A percentile compares a stretch with the other conserved stretches of the same genome.
Conservation (phyloP, 2,888 invertebrate genomes). For the Melieria omissa region DNA sequence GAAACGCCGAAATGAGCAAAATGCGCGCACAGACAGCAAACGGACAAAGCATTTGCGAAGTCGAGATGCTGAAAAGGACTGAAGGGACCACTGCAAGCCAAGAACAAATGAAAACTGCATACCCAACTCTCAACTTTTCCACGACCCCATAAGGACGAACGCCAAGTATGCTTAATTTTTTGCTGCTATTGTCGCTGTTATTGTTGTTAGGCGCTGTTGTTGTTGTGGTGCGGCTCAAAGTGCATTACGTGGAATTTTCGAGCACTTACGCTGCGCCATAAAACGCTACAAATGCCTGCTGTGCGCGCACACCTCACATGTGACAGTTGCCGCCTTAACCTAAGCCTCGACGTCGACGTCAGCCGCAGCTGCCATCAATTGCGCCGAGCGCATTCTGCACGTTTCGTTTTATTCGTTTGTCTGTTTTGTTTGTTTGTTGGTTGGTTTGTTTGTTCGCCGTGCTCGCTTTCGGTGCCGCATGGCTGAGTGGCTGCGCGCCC, state of each 20-base stretch:
- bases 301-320: constrained; percentile 42
- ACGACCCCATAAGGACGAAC: too few species aligned
- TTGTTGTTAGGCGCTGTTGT: background rate
- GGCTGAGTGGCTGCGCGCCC: too few species aligned
- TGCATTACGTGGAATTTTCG: constrained; percentile 63
- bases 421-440: constrained; percentile 10
- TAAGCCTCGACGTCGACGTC: background rate
- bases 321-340: constrained; percentile 50
- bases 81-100: background rate
- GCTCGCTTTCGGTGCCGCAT: too few species aligned
- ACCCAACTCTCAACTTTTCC: too few species aligned
- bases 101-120: too few species aligned
- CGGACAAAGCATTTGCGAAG: background rate
- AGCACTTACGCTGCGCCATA: constrained; percentile 58
- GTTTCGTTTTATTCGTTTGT: background rate
- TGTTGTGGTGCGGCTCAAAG: constrained; percentile 43
- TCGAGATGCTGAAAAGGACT: background rate
- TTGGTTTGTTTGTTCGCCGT: constrained; percentile 1
- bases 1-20: constrained; percentile 13
- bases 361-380: too few species aligned
- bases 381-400: background rate
- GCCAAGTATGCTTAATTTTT: too few species aligned
- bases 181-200: background rate
- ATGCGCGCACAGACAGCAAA: background rate
- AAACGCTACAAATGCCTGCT: constrained; percentile 48